Conservation (phyloP, 2,797 vertebrate genomes). For the Lepilemur ruficaudatus region DNA sequence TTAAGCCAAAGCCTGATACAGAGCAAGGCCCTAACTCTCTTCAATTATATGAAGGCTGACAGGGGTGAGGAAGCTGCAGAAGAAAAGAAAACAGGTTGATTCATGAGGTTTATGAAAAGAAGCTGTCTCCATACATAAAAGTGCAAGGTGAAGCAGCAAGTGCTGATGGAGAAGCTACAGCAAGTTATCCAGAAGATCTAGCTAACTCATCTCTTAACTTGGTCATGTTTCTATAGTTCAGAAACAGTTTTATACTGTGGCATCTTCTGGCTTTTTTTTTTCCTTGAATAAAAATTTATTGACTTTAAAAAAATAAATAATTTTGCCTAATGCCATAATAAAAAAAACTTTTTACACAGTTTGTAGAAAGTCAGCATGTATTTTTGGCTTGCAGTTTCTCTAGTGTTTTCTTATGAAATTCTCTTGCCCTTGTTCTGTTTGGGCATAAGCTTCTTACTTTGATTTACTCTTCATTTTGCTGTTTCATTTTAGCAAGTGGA, state of each 20-base stretch:
- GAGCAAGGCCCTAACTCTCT: neutral
- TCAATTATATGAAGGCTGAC: neutral
- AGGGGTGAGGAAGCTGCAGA: neutral
- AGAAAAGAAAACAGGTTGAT: neutral
- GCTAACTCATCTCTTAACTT: neutral
- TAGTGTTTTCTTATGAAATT: slow-evolving; percentile 93
- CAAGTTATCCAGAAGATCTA: neutral
- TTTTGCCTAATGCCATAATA: neutral
- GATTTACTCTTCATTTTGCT: slow-evolving; percentile 81
- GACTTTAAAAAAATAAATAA: slow-evolving; percentile 29
- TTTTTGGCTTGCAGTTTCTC: slow-evolving; percentile 89
- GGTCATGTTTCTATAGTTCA: neutral
- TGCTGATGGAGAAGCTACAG: neutral
- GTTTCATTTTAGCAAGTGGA: slow-evolving; percentile 89
- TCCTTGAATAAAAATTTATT: slow-evolving; percentile 67
- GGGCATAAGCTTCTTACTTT: slow-evolving; percentile 83
- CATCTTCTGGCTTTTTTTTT: neutral
- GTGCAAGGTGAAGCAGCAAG: neutral
- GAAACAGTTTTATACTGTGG: neutral
- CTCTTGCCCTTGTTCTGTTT: slow-evolving; percentile 88
- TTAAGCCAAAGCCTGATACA: neutral
- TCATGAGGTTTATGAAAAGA: neutral
- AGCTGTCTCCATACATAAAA: neutral
- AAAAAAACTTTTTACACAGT: neutral
- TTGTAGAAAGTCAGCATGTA: slow-evolving; percentile 19